phyloP scores from a whole-genome alignment of 2,888 invertebrate genomes.

The Meghimatium bilineatum region DNA sequence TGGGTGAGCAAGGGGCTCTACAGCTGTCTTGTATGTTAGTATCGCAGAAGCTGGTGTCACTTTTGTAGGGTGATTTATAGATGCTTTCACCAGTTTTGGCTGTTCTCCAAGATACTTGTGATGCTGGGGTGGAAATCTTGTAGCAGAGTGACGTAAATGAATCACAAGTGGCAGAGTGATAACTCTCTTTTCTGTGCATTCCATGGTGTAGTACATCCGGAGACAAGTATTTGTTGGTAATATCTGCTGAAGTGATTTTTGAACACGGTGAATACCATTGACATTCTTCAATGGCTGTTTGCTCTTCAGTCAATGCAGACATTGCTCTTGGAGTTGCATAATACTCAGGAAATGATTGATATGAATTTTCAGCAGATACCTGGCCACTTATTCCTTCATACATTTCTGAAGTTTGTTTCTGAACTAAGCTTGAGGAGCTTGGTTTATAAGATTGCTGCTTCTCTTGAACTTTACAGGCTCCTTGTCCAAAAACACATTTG shows the following conservation, averaged over 20 bases:
- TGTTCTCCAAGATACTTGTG: conserved; percentile 3
- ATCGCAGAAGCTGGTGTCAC: neutral
- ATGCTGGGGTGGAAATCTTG: neutral
- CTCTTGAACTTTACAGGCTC: neutral
- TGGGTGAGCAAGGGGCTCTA: neutral
- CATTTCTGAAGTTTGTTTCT: neutral
- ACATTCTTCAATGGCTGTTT: neutral
- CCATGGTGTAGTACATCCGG: neutral
- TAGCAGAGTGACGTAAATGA: neutral
- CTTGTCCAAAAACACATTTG: neutral
- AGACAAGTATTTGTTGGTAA: neutral
- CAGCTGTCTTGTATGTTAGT: neutral
- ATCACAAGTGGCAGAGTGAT: conserved; percentile 2
- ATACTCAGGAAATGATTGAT: conserved; percentile 1
- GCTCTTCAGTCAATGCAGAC: neutral
- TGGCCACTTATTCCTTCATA: neutral
- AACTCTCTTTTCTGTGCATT: neutral
- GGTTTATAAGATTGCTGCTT: neutral
- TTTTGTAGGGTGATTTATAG: neutral
- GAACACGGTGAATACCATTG: neutral
- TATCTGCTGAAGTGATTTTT: no score
- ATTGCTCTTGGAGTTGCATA: neutral
- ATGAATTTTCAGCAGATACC: neutral
- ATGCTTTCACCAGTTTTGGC: neutral
- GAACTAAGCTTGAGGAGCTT: no score